These are phyloP conservation scores for Crotalus horridus DNA, from an alignment of 2,113 vertebrate species.

Conservation along the genomic window DNA sequence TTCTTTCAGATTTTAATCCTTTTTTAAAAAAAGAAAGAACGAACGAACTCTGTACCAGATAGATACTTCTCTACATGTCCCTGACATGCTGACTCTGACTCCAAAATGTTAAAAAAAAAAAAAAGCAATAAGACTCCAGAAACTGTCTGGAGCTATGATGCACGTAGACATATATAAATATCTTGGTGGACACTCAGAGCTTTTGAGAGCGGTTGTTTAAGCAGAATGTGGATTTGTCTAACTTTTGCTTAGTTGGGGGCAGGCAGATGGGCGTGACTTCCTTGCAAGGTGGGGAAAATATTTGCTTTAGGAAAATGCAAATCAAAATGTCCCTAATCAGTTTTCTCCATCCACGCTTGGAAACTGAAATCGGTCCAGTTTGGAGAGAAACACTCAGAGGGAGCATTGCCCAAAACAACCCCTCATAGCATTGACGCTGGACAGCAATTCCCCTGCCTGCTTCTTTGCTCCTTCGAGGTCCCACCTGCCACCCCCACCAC, in stretches of 20 bases:
- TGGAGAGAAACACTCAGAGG: background rate
- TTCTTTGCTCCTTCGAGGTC: background rate
- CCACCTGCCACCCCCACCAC: too few species aligned
- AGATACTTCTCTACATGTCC: background rate
- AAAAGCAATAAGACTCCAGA: background rate
- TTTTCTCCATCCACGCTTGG: background rate
- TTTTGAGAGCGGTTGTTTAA: background rate
- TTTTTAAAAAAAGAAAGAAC: too few species aligned
- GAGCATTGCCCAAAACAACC: background rate
- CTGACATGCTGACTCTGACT: background rate
- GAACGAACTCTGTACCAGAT: background rate
- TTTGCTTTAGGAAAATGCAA: background rate
- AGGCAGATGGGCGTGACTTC: too few species aligned
- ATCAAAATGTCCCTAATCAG: background rate
- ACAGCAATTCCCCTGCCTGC: too few species aligned
- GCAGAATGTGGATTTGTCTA: background rate
- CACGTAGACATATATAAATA: background rate
- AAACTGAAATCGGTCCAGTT: background rate
- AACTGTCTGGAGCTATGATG: background rate
- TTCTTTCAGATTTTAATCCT: slow-evolving; percentile 24
- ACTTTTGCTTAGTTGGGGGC: background rate
- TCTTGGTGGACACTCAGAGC: background rate
- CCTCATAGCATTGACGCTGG: too few species aligned
- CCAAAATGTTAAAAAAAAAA: background rate
- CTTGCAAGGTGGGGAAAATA: too few species aligned